Conservation (phyloP, 2,888 invertebrate species). For the Agonum fuliginosum region DNA sequence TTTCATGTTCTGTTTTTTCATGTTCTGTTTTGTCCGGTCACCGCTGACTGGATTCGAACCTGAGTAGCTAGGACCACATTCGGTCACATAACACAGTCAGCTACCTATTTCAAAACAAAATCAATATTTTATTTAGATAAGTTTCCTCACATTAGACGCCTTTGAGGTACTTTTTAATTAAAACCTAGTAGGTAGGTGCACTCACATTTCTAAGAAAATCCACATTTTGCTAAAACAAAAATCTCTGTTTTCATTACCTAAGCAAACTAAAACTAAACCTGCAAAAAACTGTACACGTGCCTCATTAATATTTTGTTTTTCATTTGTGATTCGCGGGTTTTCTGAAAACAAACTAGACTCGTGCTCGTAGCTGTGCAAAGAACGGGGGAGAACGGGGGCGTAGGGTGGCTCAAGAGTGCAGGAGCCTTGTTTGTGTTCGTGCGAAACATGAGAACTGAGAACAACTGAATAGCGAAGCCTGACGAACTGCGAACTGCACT, state of each 20-base stretch:
- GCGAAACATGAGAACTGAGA: not conserved
- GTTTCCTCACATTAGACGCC: too few species aligned
- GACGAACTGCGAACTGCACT: slow-evolving; percentile 26
- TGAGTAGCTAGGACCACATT: too few species aligned
- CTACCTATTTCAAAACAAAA: too few species aligned
- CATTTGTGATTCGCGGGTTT: slow-evolving; percentile 31
- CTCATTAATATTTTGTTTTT: slow-evolving; percentile 9
- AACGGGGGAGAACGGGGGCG: slow-evolving; percentile 7
- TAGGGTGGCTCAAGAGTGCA: too few species aligned
- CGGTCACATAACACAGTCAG: too few species aligned
- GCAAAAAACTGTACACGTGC: not conserved
- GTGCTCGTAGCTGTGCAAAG: not conserved
- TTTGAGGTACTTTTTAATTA: too few species aligned
- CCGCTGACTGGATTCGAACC: too few species aligned
- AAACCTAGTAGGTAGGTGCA: too few species aligned
- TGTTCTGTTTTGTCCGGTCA: too few species aligned
- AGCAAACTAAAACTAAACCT: not conserved
- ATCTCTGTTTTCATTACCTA: not conserved
- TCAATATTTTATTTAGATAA: too few species aligned
- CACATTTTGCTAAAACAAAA: not conserved
- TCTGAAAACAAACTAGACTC: slow-evolving; percentile 36
- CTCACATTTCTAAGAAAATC: not conserved
- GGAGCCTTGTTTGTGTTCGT: not conserved
- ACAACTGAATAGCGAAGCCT: slow-evolving; percentile 29
- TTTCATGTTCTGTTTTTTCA: too few species aligned